Conservation (phyloP, 2,888 invertebrate genomes). For the Poecilobothrus nobilitatus region DNA sequence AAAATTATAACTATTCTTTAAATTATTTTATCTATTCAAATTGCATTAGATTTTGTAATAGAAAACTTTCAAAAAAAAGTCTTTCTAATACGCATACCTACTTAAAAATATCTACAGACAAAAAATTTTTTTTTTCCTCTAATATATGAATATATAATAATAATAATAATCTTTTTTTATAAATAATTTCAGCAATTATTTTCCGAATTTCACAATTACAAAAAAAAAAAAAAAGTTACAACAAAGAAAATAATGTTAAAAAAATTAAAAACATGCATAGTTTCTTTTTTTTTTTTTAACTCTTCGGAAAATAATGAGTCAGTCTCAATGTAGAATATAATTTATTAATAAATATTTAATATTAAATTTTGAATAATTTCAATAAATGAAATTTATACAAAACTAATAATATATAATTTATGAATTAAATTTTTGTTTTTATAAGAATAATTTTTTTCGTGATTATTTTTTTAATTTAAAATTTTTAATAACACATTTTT, state of each 20-base stretch:
- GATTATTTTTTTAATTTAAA: neutral
- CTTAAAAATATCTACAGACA: neutral
- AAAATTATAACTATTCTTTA: too few species aligned
- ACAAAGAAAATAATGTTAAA: neutral
- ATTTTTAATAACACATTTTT: neutral
- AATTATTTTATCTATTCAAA: too few species aligned
- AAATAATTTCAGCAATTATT: slow-evolving; percentile 10
- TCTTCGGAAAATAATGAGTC: slow-evolving; percentile 1
- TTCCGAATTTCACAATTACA: slow-evolving; percentile 5
- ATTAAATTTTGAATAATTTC: too few species aligned
- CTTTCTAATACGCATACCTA: slow-evolving; percentile 1
- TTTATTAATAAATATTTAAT: neutral
- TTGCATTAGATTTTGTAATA: too few species aligned
- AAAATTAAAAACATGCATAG: neutral
- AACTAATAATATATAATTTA: neutral
- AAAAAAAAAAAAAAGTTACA: neutral
- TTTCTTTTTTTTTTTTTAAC: neutral
- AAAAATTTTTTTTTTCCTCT: neutral
- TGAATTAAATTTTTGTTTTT: neutral
- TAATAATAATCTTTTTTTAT: neutral
- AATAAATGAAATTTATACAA: too few species aligned
- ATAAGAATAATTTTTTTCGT: neutral
- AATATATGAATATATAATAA: neutral
- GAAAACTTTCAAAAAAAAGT: neutral
- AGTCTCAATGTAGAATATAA: slow-evolving; percentile 4